Evolutionary conservation across 2,113 vertebrate species (phyloP).

Genomic region (Poeciliopsis occidentalis): DNA sequence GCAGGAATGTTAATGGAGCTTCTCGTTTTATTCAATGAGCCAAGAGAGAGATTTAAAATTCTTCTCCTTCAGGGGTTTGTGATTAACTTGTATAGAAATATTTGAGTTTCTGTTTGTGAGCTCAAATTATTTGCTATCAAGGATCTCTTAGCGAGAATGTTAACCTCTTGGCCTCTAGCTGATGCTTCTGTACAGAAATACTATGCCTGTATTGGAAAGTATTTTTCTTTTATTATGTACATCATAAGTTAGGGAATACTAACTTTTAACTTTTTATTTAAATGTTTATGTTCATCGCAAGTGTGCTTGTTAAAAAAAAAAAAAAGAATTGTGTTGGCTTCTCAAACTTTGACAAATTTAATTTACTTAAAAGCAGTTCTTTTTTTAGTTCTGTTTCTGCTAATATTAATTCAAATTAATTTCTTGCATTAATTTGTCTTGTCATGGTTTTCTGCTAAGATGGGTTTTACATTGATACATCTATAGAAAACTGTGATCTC

Average conservation of each 20-base stretch:
- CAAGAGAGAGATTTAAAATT: neutral
- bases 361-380: neutral
- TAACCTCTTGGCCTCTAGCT: neutral
- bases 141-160: neutral
- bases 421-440: neutral
- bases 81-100: neutral
- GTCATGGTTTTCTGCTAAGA: neutral
- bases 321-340: neutral
- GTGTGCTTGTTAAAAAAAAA: neutral
- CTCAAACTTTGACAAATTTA: neutral
- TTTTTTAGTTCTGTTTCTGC: no score
- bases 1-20: constrained; percentile 64
- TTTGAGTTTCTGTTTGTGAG: constrained; percentile 7
- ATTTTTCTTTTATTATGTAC: neutral
- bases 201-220: neutral
- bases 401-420: no score
- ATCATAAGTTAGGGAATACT: neutral
- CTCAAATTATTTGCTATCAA: constrained; percentile 3
- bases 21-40: constrained; percentile 36
- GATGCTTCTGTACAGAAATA: neutral
- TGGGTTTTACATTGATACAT: neutral
- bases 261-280: neutral
- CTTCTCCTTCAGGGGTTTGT: constrained; percentile 3
- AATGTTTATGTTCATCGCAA: neutral
- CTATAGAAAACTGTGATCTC: neutral